These are phyloP conservation scores for Drosophila pachea DNA, from an alignment of 1,140 invertebrate species.

Conservation along the genomic window DNA sequence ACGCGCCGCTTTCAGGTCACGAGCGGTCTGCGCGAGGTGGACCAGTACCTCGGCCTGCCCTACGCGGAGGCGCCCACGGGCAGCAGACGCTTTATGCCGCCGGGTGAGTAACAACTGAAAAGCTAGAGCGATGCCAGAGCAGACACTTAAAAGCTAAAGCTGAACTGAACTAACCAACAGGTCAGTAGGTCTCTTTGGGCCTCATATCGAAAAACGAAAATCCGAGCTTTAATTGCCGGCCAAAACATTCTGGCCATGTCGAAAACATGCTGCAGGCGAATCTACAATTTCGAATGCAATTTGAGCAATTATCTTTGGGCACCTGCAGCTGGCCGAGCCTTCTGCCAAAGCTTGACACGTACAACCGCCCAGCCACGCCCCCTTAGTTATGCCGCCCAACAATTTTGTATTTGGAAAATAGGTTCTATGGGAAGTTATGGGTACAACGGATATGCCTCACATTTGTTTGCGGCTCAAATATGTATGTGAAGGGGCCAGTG, in stretches of 20 bases:
- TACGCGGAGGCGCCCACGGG: constrained; percentile 95
- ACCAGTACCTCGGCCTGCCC: constrained; percentile 88
- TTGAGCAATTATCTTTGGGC: constrained; percentile 63
- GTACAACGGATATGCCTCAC: constrained; percentile 6
- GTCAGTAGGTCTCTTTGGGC: too few relatives aligned
- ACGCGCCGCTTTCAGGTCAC: constrained; percentile 81
- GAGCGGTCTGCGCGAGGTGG: constrained; percentile 80
- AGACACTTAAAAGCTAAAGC: neutral
- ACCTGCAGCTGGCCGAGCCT: constrained; percentile 46
- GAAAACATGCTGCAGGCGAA: constrained; percentile 31
- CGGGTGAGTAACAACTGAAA: constrained; percentile 80
- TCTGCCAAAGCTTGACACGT: constrained; percentile 57
- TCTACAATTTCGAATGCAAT: constrained; percentile 59
- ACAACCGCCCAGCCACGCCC: constrained; percentile 6
- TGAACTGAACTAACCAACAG: too few relatives aligned
- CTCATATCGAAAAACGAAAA: constrained; percentile 18
- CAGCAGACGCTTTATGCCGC: constrained; percentile 91
- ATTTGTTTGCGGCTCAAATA: neutral
- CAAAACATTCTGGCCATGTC: constrained; percentile 32
- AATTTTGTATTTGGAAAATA: constrained; percentile 7
- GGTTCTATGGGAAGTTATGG: constrained; percentile 4
- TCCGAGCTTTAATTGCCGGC: constrained; percentile 30
- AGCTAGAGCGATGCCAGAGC: neutral
- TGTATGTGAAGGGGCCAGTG: too few relatives aligned
- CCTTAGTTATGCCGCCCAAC: neutral